Evolutionary conservation across 2,113 vertebrate genomes (phyloP), one percentile per base, ranked within the genome.

Genomic region (Cryptotis parvus): DNA sequence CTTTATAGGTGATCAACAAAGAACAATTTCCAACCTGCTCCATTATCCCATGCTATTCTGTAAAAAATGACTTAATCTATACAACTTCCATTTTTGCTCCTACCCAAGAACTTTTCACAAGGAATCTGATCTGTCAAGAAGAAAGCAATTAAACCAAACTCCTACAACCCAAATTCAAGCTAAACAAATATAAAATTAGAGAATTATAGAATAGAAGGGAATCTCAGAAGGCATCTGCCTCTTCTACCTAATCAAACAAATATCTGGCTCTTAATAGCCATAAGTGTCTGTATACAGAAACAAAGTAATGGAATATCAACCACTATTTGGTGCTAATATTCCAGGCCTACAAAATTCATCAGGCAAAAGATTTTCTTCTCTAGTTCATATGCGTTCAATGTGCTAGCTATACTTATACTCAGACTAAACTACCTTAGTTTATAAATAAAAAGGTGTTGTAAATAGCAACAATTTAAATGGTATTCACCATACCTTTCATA

Each of bases 401-500:
- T 22, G 9, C 22, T 41, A 24, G 65, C 61, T 84, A 39, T 39
- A 8, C 31, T 31, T 26, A 10, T 43, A 43, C 66, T 24, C 4
- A 7, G 37, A 15, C 33, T 81, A 39, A 6, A 49, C 12, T 58
- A 20, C 55, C 35, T 58, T 52, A 31, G 24, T 89, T 75, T 68
- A 6, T 49, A 83, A 82, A 31, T 78, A 72, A 83, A 35, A 82
- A n/a, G 4, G 92, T 88, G 24, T 45, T 90, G 8, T 65, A 69
- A 31, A 93, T 89, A 79, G 18, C 88, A 89, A 74, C 1, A 20
- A 66, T 43, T 86, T 27, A 70, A 84, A 89, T 89, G 12, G 2
- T 16, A 61, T 55, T 49, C 37, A 72, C 29, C 22, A 70, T 70
- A 35, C 15, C 15, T 79, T 49, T 75, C 18, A 89, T 63, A 72